phyloP scores from a whole-genome alignment of 2,888 invertebrate genomes.

The Gisinianus flammeolus region DNA sequence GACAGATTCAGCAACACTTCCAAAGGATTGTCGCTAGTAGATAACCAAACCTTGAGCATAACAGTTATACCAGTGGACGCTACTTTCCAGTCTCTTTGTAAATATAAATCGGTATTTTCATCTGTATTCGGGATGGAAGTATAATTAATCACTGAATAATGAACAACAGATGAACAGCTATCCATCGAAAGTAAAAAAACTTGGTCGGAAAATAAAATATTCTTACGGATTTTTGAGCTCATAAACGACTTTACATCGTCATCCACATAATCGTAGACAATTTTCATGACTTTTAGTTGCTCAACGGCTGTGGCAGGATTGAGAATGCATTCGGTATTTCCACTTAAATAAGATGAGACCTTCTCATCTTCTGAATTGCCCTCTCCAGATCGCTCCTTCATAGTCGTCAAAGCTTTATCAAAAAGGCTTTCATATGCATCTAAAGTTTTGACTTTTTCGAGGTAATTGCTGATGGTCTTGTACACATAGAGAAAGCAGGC shows the following conservation, averaged over 20 bases:
- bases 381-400: neutral
- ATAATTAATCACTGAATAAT: neutral
- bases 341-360: slow-evolving; percentile 20
- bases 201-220: neutral
- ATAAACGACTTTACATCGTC: neutral
- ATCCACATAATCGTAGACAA: slow-evolving; percentile 17
- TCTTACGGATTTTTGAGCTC: slow-evolving; percentile 23
- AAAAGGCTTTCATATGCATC: slow-evolving; percentile 20
- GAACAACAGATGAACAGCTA: too few relatives aligned
- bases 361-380: neutral
- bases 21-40: slow-evolving; percentile 13
- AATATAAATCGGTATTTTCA: neutral
- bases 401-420: neutral
- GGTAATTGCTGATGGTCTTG: slow-evolving; percentile 22
- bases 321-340: slow-evolving; percentile 17
- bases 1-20: slow-evolving; percentile 10
- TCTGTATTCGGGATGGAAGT: slow-evolving; percentile 1
- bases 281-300: slow-evolving; percentile 36
- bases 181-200: neutral
- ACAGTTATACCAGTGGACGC: neutral
- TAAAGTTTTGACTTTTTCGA: slow-evolving; percentile 1
- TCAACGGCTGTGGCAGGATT: slow-evolving; percentile 24
- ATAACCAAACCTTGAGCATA: slow-evolving; percentile 25
- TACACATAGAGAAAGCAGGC: slow-evolving; percentile 29
- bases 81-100: slow-evolving; percentile 33